Conservation (phyloP, 2,113 vertebrate species). For the Cricetomys ansorgei region DNA sequence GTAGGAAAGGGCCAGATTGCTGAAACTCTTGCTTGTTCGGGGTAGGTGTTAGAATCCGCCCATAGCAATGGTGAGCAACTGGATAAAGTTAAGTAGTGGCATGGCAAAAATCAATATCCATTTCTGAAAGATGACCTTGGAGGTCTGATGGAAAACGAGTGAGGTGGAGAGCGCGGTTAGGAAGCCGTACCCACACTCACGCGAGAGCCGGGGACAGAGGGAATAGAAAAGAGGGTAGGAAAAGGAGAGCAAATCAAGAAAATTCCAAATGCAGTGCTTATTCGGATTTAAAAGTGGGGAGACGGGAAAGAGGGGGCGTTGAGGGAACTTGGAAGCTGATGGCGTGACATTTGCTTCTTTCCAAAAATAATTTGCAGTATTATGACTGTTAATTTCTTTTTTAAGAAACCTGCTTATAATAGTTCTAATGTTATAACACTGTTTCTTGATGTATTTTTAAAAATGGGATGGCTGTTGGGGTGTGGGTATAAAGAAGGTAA, state of each 20-base stretch:
- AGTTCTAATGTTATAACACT: slow-evolving; percentile 13
- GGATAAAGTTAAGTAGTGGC: background rate
- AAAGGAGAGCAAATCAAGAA: background rate
- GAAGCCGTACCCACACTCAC: background rate
- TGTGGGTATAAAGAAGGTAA: background rate
- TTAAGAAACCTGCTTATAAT: background rate
- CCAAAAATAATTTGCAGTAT: background rate
- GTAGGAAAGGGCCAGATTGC: background rate
- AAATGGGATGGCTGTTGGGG: background rate
- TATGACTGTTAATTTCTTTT: background rate
- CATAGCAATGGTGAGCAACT: background rate
- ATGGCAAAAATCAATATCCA: slow-evolving; percentile 27
- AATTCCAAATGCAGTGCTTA: background rate
- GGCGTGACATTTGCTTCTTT: background rate
- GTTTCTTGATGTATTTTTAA: slow-evolving; percentile 1
- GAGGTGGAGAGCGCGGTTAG: background rate
- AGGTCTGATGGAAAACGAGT: background rate
- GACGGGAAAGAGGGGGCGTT: background rate
- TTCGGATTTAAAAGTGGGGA: background rate
- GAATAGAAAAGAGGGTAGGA: background rate
- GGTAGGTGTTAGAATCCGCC: background rate
- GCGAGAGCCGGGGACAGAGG: background rate
- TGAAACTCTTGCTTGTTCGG: background rate
- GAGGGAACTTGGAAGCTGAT: background rate
- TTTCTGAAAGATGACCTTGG: slow-evolving; percentile 50